Percentiles rank a stretch among this genome's conserved stretches.
Evolutionary conservation across 2,888 invertebrate species (phyloP).

Genomic region (Eupithecia exiguata): DNA sequence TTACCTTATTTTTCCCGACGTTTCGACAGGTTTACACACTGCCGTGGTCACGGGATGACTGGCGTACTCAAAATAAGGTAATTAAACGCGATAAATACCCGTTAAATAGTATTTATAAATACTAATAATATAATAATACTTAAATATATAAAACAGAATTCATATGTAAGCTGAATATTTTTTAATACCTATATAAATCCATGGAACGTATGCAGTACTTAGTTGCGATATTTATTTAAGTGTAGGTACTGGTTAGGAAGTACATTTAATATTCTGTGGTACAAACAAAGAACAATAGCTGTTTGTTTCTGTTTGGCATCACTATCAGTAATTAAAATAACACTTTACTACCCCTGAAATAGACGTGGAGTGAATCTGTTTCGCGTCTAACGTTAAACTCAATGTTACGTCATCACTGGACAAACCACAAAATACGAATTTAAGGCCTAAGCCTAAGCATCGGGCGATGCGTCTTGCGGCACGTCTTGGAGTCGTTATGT

Average conservation of each 20-base stretch:
- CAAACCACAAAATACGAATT: background rate
- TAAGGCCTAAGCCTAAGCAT: too few species aligned
- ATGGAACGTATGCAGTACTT: background rate
- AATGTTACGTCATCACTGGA: background rate
- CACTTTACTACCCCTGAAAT: conserved; percentile 33
- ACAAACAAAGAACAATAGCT: background rate
- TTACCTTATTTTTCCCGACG: too few species aligned
- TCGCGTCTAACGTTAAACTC: conserved; percentile 11
- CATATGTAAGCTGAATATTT: background rate
- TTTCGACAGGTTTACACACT: too few species aligned
- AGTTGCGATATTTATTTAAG: background rate
- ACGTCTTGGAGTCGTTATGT: too few species aligned
- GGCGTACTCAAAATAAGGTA: too few species aligned
- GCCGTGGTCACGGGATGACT: too few species aligned
- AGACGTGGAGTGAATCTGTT: conserved; percentile 31
- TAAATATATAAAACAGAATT: too few species aligned
- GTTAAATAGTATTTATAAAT: too few species aligned
- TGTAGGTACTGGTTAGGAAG: background rate
- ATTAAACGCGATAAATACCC: too few species aligned
- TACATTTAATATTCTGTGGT: background rate
- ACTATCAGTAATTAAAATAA: conserved; percentile 43
- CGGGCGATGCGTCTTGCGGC: too few species aligned
- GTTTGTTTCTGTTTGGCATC: conserved; percentile 40
- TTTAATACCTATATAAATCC: background rate
- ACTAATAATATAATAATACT: too few species aligned